Conservation (phyloP, 2,113 vertebrate genomes). For the Tursiops truncatus region DNA sequence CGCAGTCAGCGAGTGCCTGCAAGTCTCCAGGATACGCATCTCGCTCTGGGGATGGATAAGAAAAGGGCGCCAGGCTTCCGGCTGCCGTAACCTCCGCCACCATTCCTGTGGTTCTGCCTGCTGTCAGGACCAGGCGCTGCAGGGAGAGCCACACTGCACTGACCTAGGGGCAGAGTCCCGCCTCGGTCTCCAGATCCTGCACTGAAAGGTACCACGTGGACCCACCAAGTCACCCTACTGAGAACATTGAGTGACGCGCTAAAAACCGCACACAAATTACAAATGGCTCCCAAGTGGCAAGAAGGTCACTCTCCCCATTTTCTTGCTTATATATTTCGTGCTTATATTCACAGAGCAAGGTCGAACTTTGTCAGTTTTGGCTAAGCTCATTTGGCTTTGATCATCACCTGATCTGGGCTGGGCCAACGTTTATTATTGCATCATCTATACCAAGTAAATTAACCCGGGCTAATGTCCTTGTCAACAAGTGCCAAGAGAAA, state of each 20-base stretch:
- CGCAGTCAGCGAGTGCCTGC: no score
- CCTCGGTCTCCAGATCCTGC: not conserved
- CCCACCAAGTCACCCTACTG: not conserved
- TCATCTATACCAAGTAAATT: not conserved
- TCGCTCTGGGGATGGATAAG: not conserved
- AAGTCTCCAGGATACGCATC: not conserved
- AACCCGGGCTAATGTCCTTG: not conserved
- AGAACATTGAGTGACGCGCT: not conserved
- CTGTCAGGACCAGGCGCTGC: not conserved
- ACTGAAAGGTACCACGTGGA: not conserved
- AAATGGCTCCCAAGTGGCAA: not conserved
- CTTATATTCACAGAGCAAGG: not conserved
- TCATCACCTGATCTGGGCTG: not conserved
- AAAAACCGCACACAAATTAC: not conserved
- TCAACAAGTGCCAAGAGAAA: not conserved
- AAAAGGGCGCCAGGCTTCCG: not conserved
- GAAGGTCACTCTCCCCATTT: not conserved
- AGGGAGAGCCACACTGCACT: accelerated
- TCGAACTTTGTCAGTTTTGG: not conserved
- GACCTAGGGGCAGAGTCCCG: accelerated
- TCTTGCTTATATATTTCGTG: not conserved
- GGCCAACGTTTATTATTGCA: not conserved
- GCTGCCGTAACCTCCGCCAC: no score
- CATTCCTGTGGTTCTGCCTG: not conserved
- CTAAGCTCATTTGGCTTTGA: not conserved